phyloP scores from a whole-genome alignment of 2,888 invertebrate genomes.

The Drosophila neotestacea region DNA sequence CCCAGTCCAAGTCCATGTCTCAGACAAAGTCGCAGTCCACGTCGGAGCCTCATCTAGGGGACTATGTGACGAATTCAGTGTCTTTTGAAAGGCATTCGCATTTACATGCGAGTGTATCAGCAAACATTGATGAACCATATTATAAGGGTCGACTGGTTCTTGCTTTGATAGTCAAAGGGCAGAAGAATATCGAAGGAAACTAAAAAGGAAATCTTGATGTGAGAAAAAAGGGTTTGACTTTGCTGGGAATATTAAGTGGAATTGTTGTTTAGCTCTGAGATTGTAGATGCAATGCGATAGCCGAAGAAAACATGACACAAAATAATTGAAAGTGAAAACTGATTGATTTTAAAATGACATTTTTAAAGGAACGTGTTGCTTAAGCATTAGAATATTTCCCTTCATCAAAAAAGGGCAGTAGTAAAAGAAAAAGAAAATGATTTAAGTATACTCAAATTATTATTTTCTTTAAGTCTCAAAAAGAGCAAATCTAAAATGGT shows the following conservation, averaged over 20 bases:
- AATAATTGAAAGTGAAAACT: conserved; percentile 11
- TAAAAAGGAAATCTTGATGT: conserved; percentile 56
- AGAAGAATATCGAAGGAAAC: conserved; percentile 34
- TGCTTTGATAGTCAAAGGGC: conserved; percentile 24
- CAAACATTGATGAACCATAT: conserved; percentile 40
- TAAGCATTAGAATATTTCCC: background rate
- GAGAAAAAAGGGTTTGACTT: conserved; percentile 49
- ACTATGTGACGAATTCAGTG: conserved; percentile 53
- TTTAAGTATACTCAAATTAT: too few relatives aligned
- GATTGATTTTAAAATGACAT: conserved; percentile 4
- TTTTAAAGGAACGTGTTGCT: background rate
- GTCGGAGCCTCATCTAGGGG: conserved; percentile 32
- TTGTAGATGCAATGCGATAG: conserved; percentile 8
- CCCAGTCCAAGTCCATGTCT: conserved; percentile 7
- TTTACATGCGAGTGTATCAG: conserved; percentile 24
- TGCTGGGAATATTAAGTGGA: conserved; percentile 30
- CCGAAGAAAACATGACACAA: background rate
- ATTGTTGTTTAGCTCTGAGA: conserved; percentile 1
- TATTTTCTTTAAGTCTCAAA: too few relatives aligned
- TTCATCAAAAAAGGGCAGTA: background rate
- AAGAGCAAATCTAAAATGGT: too few relatives aligned
- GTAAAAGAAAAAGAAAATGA: too few relatives aligned
- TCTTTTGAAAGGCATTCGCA: conserved; percentile 35
- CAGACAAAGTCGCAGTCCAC: background rate
- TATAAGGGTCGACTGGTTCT: conserved; percentile 48